Conservation (phyloP, 2,888 invertebrate species). For the Allolobophora icterica region DNA sequence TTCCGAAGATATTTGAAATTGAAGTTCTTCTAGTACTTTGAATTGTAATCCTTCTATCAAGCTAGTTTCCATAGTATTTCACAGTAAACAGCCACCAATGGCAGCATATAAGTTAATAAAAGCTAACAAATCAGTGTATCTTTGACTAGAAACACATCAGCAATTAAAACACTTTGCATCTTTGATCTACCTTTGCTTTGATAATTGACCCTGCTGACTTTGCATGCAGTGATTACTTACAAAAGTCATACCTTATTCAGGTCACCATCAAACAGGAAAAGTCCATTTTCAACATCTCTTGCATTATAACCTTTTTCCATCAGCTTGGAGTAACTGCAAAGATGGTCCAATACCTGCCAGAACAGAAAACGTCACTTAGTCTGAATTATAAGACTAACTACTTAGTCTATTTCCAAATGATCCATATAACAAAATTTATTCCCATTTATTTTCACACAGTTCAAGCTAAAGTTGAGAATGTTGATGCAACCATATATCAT, state of each 20-base stretch:
- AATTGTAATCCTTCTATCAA: too few species aligned
- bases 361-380: not conserved
- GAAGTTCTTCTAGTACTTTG: too few species aligned
- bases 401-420: not conserved
- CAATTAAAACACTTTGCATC: not conserved
- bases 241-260: not conserved
- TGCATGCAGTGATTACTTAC: not conserved
- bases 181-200: not conserved
- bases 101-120: not conserved
- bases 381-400: not conserved
- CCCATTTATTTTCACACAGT: not conserved
- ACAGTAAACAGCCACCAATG: not conserved
- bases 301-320: not conserved
- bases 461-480: too few species aligned
- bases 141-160: not conserved
- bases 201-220: not conserved
- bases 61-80: not conserved
- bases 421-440: not conserved
- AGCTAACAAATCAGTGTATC: not conserved
- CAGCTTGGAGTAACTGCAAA: slow-evolving; percentile 5
- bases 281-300: not conserved
- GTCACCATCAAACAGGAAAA: not conserved
- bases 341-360: slow-evolving; percentile 4
- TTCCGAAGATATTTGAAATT: too few species aligned
- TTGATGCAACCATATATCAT: too few species aligned